These are phyloP conservation scores for Tachina lurida DNA, from an alignment of 2,888 invertebrate species.

Conservation along the genomic window DNA sequence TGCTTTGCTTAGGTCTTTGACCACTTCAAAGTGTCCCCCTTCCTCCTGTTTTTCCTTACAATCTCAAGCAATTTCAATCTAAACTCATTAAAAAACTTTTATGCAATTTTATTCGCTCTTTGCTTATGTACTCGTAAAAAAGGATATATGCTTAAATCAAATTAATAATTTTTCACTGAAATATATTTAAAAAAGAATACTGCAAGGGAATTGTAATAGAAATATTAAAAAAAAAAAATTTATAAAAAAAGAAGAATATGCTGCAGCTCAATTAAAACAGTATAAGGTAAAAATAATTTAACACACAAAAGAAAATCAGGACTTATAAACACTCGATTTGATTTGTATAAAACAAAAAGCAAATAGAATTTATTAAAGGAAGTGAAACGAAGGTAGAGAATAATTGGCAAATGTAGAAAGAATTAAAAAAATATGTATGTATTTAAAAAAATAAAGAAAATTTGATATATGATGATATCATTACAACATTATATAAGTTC, in stretches of 20 bases:
- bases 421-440: too few species aligned
- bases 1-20: not conserved
- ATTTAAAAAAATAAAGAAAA: too few species aligned
- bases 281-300: slow-evolving; percentile 28
- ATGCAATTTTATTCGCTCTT: not conserved
- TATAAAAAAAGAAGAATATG: not conserved
- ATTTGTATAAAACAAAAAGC: slow-evolving; percentile 54
- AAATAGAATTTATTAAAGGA: not conserved
- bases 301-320: slow-evolving; percentile 27
- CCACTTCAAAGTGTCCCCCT: slow-evolving; percentile 27
- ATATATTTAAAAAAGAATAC: not conserved
- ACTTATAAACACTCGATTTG: slow-evolving; percentile 53
- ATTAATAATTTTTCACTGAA: slow-evolving; percentile 43
- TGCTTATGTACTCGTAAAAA: too few species aligned
- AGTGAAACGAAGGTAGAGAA: too few species aligned
- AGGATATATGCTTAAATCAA: slow-evolving; percentile 15
- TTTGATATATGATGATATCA: too few species aligned
- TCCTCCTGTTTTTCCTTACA: not conserved
- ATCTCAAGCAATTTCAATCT: not conserved
- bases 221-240: not conserved
- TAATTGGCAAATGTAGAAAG: too few species aligned
- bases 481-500: too few species aligned
- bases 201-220: too few species aligned
- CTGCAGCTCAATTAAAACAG: slow-evolving; percentile 51
- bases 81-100: slow-evolving; percentile 55